A percentile compares a stretch with the other conserved stretches of the same genome.
Conservation (phyloP, 2,888 invertebrate species). For the Nemurella pictetii region DNA sequence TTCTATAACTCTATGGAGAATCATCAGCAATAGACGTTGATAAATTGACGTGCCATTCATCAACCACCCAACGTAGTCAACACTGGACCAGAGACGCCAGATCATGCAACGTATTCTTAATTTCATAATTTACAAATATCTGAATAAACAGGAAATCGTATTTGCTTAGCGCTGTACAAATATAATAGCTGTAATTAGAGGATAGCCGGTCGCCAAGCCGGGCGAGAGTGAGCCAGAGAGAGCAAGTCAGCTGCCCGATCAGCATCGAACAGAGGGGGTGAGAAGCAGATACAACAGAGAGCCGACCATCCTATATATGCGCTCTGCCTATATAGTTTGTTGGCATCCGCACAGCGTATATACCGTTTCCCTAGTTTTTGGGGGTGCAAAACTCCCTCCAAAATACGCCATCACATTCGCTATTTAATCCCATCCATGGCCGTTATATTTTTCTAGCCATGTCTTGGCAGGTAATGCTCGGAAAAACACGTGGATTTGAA, state of each 20-base stretch:
- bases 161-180: slow-evolving; percentile 30
- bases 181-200: slow-evolving; percentile 31
- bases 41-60: background rate
- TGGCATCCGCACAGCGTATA: slow-evolving; percentile 2
- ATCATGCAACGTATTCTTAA: slow-evolving; percentile 15
- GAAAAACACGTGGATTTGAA: slow-evolving; percentile 41
- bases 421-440: slow-evolving; percentile 22
- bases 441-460: slow-evolving; percentile 23
- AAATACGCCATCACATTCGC: slow-evolving; percentile 10
- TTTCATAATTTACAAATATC: slow-evolving; percentile 32
- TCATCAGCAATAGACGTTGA: too few relatives aligned
- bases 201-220: background rate
- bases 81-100: background rate
- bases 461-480: slow-evolving; percentile 28
- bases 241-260: background rate
- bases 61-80: background rate
- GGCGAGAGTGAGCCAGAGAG: background rate
- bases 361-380: slow-evolving; percentile 1
- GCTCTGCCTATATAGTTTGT: background rate
- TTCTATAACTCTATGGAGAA: too few relatives aligned
- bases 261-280: background rate
- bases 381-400: slow-evolving; percentile 14
- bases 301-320: background rate
- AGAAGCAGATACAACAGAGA: background rate
- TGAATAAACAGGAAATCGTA: slow-evolving; percentile 32